phyloP scores from a whole-genome alignment of 2,113 vertebrate species.

The Etheostoma spectabile region DNA sequence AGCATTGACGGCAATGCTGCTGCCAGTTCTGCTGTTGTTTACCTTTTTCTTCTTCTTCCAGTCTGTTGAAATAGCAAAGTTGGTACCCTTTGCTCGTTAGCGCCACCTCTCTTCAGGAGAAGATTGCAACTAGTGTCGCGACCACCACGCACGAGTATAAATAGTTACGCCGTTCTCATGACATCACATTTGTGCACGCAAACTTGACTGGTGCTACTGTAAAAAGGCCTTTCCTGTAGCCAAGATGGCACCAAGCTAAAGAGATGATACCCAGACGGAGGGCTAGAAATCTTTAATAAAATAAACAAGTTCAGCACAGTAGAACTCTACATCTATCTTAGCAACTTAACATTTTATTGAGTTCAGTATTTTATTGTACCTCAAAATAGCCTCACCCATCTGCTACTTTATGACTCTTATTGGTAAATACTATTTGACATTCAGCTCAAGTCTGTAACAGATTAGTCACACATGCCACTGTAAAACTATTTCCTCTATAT shows the following conservation, averaged over 20 bases:
- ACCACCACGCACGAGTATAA: too few species aligned
- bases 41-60: too few species aligned
- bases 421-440: neutral
- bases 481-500: neutral
- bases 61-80: too few species aligned
- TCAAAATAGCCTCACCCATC: neutral
- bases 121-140: too few species aligned
- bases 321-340: neutral
- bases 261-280: neutral
- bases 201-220: too few species aligned
- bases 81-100: too few species aligned
- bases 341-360: neutral
- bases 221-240: neutral
- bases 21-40: too few species aligned
- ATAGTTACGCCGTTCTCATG: too few species aligned
- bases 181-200: too few species aligned
- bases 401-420: neutral
- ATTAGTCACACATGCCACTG: neutral
- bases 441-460: neutral
- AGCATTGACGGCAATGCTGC: too few species aligned
- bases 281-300: too few species aligned
- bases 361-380: neutral
- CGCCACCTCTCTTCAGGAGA: too few species aligned
- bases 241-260: neutral
- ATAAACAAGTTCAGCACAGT: neutral